These are phyloP conservation scores for Patella vulgata DNA, from an alignment of 1,140 invertebrate species.

Conservation along the genomic window DNA sequence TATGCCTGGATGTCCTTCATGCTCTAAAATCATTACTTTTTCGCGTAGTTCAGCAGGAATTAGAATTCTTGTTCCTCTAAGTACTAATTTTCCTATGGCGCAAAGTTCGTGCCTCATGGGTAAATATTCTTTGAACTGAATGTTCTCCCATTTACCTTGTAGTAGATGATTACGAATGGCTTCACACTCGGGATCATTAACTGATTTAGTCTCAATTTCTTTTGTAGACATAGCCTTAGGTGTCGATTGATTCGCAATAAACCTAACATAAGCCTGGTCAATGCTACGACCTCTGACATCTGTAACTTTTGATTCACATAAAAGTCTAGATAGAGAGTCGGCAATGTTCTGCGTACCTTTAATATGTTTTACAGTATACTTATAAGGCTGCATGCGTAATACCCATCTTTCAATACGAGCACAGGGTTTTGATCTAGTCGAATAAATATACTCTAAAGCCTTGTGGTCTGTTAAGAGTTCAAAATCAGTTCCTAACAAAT, in stretches of 20 bases:
- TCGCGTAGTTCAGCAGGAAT: constrained; percentile 15
- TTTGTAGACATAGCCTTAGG: constrained; percentile 14
- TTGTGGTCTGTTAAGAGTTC: constrained; percentile 2
- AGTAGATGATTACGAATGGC: constrained; percentile 9
- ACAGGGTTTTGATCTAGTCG: constrained; percentile 1
- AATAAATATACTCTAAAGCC: too few species aligned
- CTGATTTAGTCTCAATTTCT: constrained; percentile 21
- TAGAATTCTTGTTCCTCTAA: constrained; percentile 26
- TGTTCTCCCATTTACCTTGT: constrained; percentile 1
- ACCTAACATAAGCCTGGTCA: constrained; percentile 15
- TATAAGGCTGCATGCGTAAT: constrained; percentile 16
- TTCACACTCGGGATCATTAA: constrained; percentile 13
- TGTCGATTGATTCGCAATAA: constrained; percentile 6
- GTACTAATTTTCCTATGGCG: constrained; percentile 30
- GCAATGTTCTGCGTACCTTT: constrained; percentile 12
- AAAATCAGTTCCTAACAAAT: background rate
- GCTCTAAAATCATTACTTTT: constrained; percentile 23
- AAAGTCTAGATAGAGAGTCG: constrained; percentile 13
- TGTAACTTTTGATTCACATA: background rate
- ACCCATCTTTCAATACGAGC: constrained; percentile 26
- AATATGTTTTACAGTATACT: constrained; percentile 11
- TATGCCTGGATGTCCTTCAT: constrained; percentile 32
- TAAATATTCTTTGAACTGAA: constrained; percentile 16
- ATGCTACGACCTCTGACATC: too few species aligned
- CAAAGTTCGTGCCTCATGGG: constrained; percentile 25